Evolutionary conservation across 1,140 invertebrate genomes (phyloP), one percentile per base, ranked within the genome.

Genomic region (Trichonephila clavipes): DNA sequence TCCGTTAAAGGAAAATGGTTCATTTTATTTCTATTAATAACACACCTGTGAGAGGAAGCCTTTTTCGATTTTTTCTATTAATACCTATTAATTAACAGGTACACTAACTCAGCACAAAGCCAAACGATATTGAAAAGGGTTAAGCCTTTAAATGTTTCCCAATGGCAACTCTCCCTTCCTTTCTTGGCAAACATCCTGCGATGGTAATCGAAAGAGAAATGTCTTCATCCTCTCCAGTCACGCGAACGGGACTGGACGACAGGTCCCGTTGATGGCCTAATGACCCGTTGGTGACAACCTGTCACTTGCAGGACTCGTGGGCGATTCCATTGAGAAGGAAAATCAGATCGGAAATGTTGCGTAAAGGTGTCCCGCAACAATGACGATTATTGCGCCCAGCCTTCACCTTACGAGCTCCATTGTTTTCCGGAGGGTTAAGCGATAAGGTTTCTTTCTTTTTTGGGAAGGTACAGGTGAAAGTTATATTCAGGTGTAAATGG

Each of bases 261-360:
- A 6, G 28, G 18, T 62, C 86, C 86, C 6, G 34, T 19, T 34
- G 62, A 66, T 72, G 62, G 61, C 87, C 87, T 62, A 40, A 69
- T 88, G 87, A 88, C 87, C 64, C 87, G 34, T 44, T 24, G 58
- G 58, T 87, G 85, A 87, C 87, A 88, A 40, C 62, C 28, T 51
- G 34, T 18, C 62, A 28, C 87, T n/a, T 19, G 34, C 34, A 88
- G 59, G 62, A 58, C n/a, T 83, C 51, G 19, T 83, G 16, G 72
- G 34, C 51, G n/a, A 28, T n/a, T 59, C 82, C 51, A 83, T 51
- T 83, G 82, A 58, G 3, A 14, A 83, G 51, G 85, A 24, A 88
- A 64, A 64, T 88, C 62, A 69, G 87, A 88, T 88, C 87, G 87
- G 87, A 88, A 69, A 88, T 88, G 87, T 88, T 66, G 87, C 61